phyloP scores from a whole-genome alignment of 2,888 invertebrate species.

The Caradrina kadenii region DNA sequence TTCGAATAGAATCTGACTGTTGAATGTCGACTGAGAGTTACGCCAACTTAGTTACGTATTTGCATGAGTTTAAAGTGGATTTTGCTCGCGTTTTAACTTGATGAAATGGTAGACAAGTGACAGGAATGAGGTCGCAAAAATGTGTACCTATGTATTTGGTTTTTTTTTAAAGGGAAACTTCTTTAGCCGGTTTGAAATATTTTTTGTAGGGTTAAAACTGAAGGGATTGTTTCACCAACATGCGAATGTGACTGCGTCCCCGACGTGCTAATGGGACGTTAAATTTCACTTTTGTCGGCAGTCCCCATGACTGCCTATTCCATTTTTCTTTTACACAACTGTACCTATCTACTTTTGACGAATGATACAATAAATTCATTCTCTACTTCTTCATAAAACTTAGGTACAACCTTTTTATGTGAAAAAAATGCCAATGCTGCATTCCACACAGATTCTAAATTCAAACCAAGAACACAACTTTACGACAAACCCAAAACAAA shows the following conservation, averaged over 20 bases:
- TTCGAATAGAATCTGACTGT: constrained; percentile 45
- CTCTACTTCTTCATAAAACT: not conserved
- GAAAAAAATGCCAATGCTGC: too few species aligned
- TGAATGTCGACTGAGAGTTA: constrained; percentile 50
- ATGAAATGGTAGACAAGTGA: constrained; percentile 15
- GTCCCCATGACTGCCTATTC: too few species aligned
- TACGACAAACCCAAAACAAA: constrained; percentile 25
- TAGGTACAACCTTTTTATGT: not conserved
- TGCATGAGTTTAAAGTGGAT: constrained; percentile 64
- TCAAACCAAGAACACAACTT: constrained; percentile 23
- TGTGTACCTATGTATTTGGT: not conserved
- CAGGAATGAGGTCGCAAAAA: not conserved
- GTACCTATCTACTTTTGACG: too few species aligned
- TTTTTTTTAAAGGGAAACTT: too few species aligned
- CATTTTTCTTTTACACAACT: too few species aligned
- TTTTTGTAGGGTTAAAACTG: too few species aligned
- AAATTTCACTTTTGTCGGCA: too few species aligned
- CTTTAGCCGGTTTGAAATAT: too few species aligned
- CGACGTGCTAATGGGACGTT: too few species aligned
- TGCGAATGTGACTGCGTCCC: too few species aligned
- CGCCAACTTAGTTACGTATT: constrained; percentile 28
- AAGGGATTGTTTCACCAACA: too few species aligned
- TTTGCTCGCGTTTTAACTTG: constrained; percentile 31
- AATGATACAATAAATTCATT: too few species aligned
- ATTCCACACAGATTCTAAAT: not conserved